Evolutionary conservation across 2,888 invertebrate genomes (phyloP).

Genomic region (Drosophila anceps): DNA sequence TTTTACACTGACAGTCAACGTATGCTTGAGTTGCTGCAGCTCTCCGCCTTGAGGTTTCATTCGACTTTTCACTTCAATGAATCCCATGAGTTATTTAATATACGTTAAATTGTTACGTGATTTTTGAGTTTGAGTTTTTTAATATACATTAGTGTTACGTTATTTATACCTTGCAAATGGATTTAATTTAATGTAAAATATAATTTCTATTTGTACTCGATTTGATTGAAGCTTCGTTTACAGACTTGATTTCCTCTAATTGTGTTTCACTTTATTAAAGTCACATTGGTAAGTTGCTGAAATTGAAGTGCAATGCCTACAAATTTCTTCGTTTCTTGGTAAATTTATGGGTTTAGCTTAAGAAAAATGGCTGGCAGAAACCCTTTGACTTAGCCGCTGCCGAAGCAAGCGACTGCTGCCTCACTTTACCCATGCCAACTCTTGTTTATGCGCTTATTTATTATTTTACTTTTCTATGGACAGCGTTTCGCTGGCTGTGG

Average conservation of each 20-base stretch:
- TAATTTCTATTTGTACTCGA: background rate
- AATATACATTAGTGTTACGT: too few species aligned
- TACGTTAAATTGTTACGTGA: background rate
- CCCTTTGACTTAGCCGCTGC: constrained; percentile 44
- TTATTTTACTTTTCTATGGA: constrained; percentile 74
- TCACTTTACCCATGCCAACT: background rate
- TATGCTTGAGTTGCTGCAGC: background rate
- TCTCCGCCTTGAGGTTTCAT: background rate
- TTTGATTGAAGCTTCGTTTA: background rate
- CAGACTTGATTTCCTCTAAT: background rate
- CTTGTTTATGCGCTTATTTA: constrained; percentile 75
- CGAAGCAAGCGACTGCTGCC: constrained; percentile 9
- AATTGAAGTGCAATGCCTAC: constrained; percentile 6
- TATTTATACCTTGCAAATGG: background rate
- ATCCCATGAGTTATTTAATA: background rate
- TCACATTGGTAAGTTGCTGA: constrained; percentile 27
- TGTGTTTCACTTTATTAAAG: constrained; percentile 25
- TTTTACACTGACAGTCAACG: background rate
- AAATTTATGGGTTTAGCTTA: constrained; percentile 53
- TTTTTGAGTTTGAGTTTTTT: too few species aligned
- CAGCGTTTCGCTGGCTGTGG: constrained; percentile 52
- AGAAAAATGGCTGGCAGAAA: constrained; percentile 33
- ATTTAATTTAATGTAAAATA: background rate
- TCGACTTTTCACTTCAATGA: background rate
- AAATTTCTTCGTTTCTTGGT: constrained; percentile 8